Conservation (phyloP, 2,113 vertebrate species). For the Tylochromis polylepis region DNA sequence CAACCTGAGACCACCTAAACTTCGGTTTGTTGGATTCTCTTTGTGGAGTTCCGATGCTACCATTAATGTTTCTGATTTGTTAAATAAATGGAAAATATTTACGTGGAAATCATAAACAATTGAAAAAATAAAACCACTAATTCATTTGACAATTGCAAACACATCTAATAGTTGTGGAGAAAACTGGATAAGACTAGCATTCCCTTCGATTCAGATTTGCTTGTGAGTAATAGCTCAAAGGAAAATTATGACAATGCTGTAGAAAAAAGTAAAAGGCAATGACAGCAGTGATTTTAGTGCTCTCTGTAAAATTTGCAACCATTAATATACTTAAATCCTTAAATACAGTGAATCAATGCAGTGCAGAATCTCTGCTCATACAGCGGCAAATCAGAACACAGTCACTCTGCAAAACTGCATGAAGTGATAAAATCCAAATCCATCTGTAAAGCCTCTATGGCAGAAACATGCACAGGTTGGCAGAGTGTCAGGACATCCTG, state of each 20-base stretch:
- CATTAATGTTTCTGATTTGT: not conserved
- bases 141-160: not conserved
- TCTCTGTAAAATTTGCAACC: not conserved
- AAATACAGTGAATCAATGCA: not conserved
- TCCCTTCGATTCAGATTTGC: not conserved
- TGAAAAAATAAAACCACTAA: not conserved
- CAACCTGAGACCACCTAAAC: not conserved
- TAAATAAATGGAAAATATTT: not conserved
- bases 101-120: not conserved
- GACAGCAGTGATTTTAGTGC: not conserved
- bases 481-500: conserved; percentile 4
- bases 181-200: not conserved
- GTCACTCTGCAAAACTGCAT: not conserved
- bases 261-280: not conserved
- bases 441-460: not conserved
- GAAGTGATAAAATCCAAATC: conserved; percentile 15
- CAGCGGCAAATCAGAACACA: not conserved
- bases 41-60: rapidly evolving
- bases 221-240: not conserved
- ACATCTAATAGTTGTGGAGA: not conserved
- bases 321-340: not conserved
- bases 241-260: not conserved
- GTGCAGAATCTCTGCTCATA: not conserved
- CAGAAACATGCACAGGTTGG: not conserved
- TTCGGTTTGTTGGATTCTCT: not conserved